A percentile compares a stretch with the other conserved stretches of the same genome.
Conservation (phyloP, 2,888 invertebrate genomes). For the Cephonodes hylas region DNA sequence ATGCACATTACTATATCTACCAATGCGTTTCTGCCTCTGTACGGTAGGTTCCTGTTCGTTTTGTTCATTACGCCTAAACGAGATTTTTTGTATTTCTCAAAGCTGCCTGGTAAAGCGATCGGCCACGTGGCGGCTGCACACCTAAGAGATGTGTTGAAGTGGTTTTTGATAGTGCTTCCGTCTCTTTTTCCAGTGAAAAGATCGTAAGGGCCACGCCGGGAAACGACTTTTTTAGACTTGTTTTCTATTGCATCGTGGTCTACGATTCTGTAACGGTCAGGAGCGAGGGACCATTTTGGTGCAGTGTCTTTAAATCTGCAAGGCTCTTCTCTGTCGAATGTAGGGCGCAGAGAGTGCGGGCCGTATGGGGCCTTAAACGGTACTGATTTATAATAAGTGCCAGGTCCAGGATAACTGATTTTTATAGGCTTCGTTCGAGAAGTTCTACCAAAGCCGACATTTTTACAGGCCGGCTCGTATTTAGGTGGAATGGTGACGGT, state of each 20-base stretch:
- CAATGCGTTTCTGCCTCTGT: constrained; percentile 69
- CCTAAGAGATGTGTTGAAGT: constrained; percentile 59
- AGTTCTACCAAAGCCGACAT: constrained; percentile 61
- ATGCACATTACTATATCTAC: constrained; percentile 73
- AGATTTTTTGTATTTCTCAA: constrained; percentile 56
- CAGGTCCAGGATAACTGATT: constrained; percentile 53
- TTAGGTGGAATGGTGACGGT: constrained; percentile 31
- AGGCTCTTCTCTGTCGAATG: constrained; percentile 59
- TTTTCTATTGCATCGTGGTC: constrained; percentile 60
- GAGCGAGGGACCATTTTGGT: constrained; percentile 59
- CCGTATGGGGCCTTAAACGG: constrained; percentile 60
- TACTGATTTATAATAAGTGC: constrained; percentile 53
- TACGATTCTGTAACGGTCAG: constrained; percentile 60
- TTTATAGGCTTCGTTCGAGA: constrained; percentile 37
- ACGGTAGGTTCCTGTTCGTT: constrained; percentile 51
- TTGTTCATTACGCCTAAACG: constrained; percentile 66
- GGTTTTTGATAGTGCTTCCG: constrained; percentile 73
- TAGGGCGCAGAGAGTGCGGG: constrained; percentile 54
- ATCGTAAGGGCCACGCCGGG: constrained; percentile 66
- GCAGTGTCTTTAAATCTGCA: constrained; percentile 59
- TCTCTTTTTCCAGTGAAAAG: constrained; percentile 77
- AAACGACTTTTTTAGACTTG: constrained; percentile 61
- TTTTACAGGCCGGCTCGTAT: constrained; percentile 52
- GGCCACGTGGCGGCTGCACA: constrained; percentile 64
- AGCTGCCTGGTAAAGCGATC: constrained; percentile 47